Percentiles rank a stretch among this genome's conserved stretches.
Conservation (phyloP, 1,140 invertebrate species). For the Mycetomoellerius zeteki region DNA sequence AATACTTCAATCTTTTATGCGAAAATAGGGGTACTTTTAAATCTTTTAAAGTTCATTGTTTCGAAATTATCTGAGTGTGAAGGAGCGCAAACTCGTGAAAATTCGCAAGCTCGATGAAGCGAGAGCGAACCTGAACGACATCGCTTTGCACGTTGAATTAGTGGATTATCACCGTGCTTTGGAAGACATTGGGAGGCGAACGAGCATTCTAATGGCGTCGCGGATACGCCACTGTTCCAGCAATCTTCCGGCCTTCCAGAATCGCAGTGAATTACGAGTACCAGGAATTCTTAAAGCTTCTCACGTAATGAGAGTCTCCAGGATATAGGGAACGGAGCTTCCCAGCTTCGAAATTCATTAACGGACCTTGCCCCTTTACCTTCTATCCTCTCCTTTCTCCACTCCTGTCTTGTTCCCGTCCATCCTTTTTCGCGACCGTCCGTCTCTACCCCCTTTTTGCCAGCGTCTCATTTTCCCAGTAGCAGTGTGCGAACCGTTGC, state of each 20-base stretch:
- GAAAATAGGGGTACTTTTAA: not conserved
- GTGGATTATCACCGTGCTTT: constrained; percentile 73
- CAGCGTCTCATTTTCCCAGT: constrained; percentile 43
- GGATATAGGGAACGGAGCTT: constrained; percentile 76
- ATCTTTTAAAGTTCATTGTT: constrained; percentile 35
- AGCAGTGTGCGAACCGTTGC: constrained; percentile 69
- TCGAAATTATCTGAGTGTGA: constrained; percentile 40
- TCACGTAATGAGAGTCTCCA: constrained; percentile 81
- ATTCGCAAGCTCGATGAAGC: constrained; percentile 38
- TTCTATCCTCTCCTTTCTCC: constrained; percentile 45
- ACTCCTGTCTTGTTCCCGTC: constrained; percentile 5
- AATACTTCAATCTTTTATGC: no score
- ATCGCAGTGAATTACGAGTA: constrained; percentile 78
- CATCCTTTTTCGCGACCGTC: constrained; percentile 28
- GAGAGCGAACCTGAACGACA: constrained; percentile 15
- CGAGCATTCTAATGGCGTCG: constrained; percentile 76
- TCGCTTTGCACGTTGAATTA: constrained; percentile 71
- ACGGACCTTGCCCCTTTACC: constrained; percentile 68
- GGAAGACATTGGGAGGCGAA: constrained; percentile 57
- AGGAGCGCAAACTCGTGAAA: constrained; percentile 4
- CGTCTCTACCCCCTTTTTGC: constrained; percentile 22
- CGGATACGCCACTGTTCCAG: constrained; percentile 71
- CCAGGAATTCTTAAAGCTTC: constrained; percentile 79
- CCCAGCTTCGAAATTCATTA: constrained; percentile 80
- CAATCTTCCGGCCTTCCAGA: constrained; percentile 69